Base-by-base conservation (phyloP, 1,140 invertebrate species). In the Zaprionus inermis region DNA sequence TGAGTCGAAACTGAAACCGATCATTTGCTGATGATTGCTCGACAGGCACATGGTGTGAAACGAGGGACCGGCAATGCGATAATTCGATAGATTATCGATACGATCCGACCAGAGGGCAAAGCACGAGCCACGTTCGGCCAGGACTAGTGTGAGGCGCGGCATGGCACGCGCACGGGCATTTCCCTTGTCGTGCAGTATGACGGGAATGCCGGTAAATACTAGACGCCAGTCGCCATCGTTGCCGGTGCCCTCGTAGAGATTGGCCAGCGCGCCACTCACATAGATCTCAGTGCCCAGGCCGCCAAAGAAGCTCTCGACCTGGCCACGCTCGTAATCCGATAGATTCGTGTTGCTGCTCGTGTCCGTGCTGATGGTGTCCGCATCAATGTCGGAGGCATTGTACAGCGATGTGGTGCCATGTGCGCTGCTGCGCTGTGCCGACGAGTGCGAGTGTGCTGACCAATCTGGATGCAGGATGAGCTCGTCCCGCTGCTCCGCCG, bases 41-140 rank as follows among this genome's bases (percentile, higher is more conserved):
- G 96, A 97, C 49, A 96, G 93, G 91, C 95, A 95, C 95, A 97
- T 95, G n/a, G 96, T 97, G 92, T 98, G 97, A 76, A 97, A 97
- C 22, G 95, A 95, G 14, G 93, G 93, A 1, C 95, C 94, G 12
- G 94, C 94, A 5, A 95, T 94, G 85, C 94, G 94, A 92, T 95
- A 95, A 52, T 94, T 93, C 0, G 95, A 94, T n/a, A 95, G 84
- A 77, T 95, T 95, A 78, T 95, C 96, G 73, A 98, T 96, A n/a
- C 95, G 95, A 91, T 98, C 97, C 60, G 94, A 94, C 97, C 97
- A 98, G n/a, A 98, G 92, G 28, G 95, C 95, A 91, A 98, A 97
- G 52, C 96, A 96, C 2, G 96, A 96, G 3, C 97, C 97, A 54
- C 96, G 94, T 92, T 98, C 97, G 1, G 97, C 96, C 16, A 98